Conservation (phyloP, 2,797 vertebrate genomes). For the Pangasius macronema region DNA sequence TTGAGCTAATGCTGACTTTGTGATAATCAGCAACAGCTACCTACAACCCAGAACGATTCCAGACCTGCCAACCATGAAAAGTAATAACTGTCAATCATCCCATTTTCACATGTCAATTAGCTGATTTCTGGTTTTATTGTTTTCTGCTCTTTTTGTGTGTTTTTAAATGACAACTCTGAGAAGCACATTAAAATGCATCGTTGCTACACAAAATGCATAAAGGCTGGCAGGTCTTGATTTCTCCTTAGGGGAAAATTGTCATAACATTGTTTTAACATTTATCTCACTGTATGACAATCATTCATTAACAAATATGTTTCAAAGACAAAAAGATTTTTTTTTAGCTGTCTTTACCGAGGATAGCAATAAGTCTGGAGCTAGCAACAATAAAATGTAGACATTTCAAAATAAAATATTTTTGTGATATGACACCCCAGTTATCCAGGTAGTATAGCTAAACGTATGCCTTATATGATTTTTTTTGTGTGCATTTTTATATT, state of each 20-base stretch:
- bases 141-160: neutral
- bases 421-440: too few relatives aligned
- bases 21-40: neutral
- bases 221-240: neutral
- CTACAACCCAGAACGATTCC: neutral
- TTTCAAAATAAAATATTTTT: neutral
- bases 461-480: neutral
- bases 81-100: neutral
- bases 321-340: neutral
- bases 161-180: neutral
- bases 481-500: neutral
- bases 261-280: neutral
- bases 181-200: neutral
- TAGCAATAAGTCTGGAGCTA: neutral
- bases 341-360: neutral
- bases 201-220: neutral
- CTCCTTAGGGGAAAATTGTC: neutral
- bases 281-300: neutral
- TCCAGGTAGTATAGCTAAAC: neutral
- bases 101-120: neutral
- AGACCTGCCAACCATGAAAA: conserved; percentile 8
- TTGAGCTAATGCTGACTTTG: neutral
- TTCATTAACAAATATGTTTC: neutral
- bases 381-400: neutral
- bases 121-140: neutral